A percentile compares a stretch with the other conserved stretches of the same genome.
Conservation (phyloP, 2,797 vertebrate genomes). For the Tympanoctomys barrerae region DNA sequence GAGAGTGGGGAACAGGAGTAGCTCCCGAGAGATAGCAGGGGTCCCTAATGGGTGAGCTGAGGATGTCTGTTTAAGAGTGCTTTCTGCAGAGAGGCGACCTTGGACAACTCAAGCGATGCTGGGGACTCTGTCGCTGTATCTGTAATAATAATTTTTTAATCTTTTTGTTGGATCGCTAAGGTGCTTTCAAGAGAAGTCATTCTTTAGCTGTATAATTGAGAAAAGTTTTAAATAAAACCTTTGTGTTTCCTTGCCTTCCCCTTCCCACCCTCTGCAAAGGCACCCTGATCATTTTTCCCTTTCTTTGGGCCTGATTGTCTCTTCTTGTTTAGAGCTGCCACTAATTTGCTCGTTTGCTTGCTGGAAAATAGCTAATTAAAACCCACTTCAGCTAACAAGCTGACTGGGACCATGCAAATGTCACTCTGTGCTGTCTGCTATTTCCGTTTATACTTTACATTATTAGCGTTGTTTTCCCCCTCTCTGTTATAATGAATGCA, state of each 20-base stretch:
- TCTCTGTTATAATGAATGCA: constrained; percentile 89
- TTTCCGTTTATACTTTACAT: constrained; percentile 93
- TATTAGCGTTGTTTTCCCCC: constrained; percentile 92
- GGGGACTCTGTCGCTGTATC: background rate
- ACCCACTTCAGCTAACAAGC: constrained; percentile 99
- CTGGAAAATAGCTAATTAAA: constrained; percentile 99
- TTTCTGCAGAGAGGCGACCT: background rate
- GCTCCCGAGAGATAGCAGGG: background rate
- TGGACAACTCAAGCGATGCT: background rate
- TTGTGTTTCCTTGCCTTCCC: constrained; percentile 66
- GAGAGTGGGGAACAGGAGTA: background rate
- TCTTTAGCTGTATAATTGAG: constrained; percentile 65
- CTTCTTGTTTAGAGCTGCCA: constrained; percentile 96
- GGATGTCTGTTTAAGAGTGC: background rate
- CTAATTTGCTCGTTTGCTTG: constrained; percentile 99
- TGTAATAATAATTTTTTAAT: background rate
- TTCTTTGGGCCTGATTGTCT: constrained; percentile 93
- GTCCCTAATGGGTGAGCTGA: background rate
- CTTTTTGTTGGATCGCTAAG: background rate
- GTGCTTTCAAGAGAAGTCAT: background rate
- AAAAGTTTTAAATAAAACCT: constrained; percentile 83
- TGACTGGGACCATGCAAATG: constrained; percentile 98
- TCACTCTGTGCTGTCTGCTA: constrained; percentile 93
- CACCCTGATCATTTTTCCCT: constrained; percentile 86
- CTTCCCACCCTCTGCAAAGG: constrained; percentile 71